Evolutionary conservation across 2,888 invertebrate genomes (phyloP), one percentile per base, ranked within the genome.

Genomic region (Xanthorhoe designata): DNA sequence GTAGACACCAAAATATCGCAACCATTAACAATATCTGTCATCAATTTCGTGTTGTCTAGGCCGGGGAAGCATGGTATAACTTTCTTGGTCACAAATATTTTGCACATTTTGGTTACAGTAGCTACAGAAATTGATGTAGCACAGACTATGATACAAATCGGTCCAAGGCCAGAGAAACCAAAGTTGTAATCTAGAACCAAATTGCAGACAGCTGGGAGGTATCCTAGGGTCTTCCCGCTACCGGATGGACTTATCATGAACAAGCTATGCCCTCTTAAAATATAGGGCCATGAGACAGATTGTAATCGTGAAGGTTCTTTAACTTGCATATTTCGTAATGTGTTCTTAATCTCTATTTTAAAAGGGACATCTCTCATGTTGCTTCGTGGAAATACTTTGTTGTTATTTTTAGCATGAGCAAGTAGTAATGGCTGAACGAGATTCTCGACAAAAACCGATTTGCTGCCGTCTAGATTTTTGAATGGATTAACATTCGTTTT

Each of bases 1-100:
- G 97, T 97, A 7, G 96, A 94, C 1, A 97, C 94, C 45, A 97
- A 86, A 53, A 97, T 88, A 74, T 97, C 96, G 80, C 96, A 96
- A 0, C 96, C 96, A 75, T 95, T 95, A 0, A 95, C 78, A 49
- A 96, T 82, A 8, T 91, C 79, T 0, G 91, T 90, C 75, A 92
- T 81, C 1, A 91, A 73, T n/a, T 76, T 67, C 0, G 83, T 52
- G 19, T 86, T 83, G 61, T 86, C 82, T 69, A 94, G 86, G 0
- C 95, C 94, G 0, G 91, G 83, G 54, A 94, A 89, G 57, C 88
- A 88, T 1, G 92, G 84, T 3, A 94, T 78, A 0, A 90, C 86
- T 38, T 75, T 86, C 0, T 85, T 71, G 0, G 82, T 79, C 13
- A 95, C 73, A 51, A 95, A 86, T 69, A 88, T 85, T 73, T 78